Conservation (phyloP, 2,888 invertebrate species). For the Orthonevra nobilis region DNA sequence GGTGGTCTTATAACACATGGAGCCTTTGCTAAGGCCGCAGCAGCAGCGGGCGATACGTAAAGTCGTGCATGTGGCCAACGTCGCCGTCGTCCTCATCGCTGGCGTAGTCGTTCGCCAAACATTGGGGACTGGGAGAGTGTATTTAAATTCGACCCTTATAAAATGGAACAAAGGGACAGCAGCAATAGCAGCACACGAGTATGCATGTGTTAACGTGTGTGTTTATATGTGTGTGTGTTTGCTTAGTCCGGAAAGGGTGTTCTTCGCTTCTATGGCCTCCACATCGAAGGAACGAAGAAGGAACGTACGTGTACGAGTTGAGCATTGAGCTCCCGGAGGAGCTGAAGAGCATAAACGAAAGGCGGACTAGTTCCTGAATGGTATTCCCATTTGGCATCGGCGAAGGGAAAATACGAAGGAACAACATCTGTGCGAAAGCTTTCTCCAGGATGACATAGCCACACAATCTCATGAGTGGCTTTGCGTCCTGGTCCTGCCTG, state of each 20-base stretch:
- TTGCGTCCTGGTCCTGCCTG: conserved; percentile 57
- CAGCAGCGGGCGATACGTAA: conserved; percentile 61
- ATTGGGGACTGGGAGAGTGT: conserved; percentile 58
- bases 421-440: conserved; percentile 70
- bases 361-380: conserved; percentile 70
- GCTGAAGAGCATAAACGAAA: conserved; percentile 64
- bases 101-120: conserved; percentile 75
- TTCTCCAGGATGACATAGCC: conserved; percentile 76
- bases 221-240: conserved; percentile 32
- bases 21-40: conserved; percentile 37
- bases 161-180: conserved; percentile 63
- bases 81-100: conserved; percentile 58
- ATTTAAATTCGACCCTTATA: conserved; percentile 74
- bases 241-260: conserved; percentile 52
- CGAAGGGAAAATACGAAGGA: conserved; percentile 66
- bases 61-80: conserved; percentile 64
- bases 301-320: conserved; percentile 48
- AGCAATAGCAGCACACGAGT: conserved; percentile 43
- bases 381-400: conserved; percentile 67
- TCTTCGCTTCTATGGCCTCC: too few species aligned
- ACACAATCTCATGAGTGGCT: conserved; percentile 71
- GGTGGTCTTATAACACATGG: conserved; percentile 63
- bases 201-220: conserved; percentile 31
- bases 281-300: conserved; percentile 1
- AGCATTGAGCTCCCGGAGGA: conserved; percentile 55